Percentiles rank a stretch among this genome's conserved stretches.
These are phyloP conservation scores for Orius insidiosus DNA, from an alignment of 1,140 invertebrate species.

Conservation along the genomic window DNA sequence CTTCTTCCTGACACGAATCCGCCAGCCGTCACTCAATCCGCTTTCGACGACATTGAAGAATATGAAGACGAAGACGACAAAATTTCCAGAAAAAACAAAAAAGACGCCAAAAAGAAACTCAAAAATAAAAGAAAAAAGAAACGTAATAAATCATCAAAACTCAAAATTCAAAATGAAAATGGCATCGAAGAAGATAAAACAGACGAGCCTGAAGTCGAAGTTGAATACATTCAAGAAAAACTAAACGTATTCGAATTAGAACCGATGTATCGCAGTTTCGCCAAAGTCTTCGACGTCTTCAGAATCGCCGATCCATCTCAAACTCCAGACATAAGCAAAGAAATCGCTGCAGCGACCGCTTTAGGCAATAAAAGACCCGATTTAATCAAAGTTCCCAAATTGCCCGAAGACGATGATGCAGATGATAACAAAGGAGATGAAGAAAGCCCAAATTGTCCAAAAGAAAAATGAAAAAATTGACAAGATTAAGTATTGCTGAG, in stretches of 20 bases:
- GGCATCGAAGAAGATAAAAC: conserved; percentile 27
- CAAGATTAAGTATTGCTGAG: conserved; percentile 84
- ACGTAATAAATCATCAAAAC: conserved; percentile 14
- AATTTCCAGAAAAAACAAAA: conserved; percentile 24
- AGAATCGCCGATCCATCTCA: conserved; percentile 49
- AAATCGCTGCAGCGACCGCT: conserved; percentile 25
- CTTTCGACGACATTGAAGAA: conserved; percentile 30
- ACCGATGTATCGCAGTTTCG: conserved; percentile 73
- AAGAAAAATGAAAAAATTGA: conserved; percentile 86
- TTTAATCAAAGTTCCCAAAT: conserved; percentile 47
- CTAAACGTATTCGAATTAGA: conserved; percentile 61
- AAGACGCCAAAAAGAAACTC: conserved; percentile 18
- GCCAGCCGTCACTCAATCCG: conserved; percentile 27
- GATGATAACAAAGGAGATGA: conserved; percentile 27
- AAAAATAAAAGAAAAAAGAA: conserved; percentile 21
- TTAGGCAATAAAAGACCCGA: conserved; percentile 37
- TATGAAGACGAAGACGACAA: conserved; percentile 39
- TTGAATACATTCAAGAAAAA: conserved; percentile 60
- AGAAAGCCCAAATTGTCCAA: conserved; percentile 84
- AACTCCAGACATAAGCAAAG: conserved; percentile 24
- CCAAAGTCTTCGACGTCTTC: conserved; percentile 74
- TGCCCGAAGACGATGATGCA: conserved; percentile 39
- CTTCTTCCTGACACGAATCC: conserved; percentile 23
- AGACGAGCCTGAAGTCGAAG: conserved; percentile 28
- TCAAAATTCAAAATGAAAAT: conserved; percentile 15